Percentiles rank a stretch among this genome's conserved stretches.
Evolutionary conservation across 2,888 invertebrate species (phyloP).

Genomic region (Drosophila anceps): DNA sequence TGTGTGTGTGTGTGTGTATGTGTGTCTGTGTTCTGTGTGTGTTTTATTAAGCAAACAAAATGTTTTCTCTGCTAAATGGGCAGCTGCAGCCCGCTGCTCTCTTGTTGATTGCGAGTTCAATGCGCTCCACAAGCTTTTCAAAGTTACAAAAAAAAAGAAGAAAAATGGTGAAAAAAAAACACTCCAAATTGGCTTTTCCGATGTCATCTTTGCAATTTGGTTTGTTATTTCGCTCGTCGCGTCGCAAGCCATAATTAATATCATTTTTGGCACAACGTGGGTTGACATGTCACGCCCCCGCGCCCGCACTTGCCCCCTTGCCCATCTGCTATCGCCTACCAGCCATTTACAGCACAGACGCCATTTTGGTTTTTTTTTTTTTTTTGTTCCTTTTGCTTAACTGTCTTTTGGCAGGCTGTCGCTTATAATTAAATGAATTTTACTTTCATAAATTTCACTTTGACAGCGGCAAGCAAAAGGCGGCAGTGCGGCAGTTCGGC

Average conservation of each 20-base stretch:
- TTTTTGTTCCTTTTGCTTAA: constrained; percentile 13
- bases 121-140: constrained; percentile 44
- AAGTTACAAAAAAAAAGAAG: background rate
- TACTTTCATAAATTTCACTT: constrained; percentile 74
- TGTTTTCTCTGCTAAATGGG: constrained; percentile 64
- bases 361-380: constrained; percentile 40
- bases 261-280: constrained; percentile 38
- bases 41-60: constrained; percentile 69
- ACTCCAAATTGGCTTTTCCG: constrained; percentile 52
- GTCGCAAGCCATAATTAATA: constrained; percentile 67
- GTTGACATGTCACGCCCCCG: constrained; percentile 30
- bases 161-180: background rate
- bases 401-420: constrained; percentile 49
- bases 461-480: constrained; percentile 64
- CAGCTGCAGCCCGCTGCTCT: constrained; percentile 5
- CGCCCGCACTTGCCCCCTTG: no score
- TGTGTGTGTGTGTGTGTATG: background rate
- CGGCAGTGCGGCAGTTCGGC: no score
- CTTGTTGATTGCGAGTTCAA: constrained; percentile 72
- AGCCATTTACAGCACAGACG: constrained; percentile 1
- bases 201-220: constrained; percentile 44
- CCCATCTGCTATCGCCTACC: background rate
- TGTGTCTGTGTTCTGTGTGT: background rate
- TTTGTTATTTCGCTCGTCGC: constrained; percentile 19
- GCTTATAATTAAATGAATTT: constrained; percentile 76